A percentile compares a stretch with the other conserved stretches of the same genome.
Conservation (phyloP, 2,888 invertebrate species). For the Caenorhabditis sp. region DNA sequence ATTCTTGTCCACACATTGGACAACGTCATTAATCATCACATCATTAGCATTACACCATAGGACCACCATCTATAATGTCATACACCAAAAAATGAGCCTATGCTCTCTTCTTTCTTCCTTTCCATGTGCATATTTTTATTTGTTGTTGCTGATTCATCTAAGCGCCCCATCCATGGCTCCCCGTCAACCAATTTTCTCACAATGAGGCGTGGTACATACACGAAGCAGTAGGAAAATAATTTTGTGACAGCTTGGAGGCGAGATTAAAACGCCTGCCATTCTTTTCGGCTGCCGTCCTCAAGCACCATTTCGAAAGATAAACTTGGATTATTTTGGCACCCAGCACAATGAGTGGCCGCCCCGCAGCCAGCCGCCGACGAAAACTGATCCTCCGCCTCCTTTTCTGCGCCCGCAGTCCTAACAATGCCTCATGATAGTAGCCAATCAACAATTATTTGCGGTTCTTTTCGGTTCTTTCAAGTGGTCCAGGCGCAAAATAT, state of each 20-base stretch:
- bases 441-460: conserved; percentile 58
- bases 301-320: conserved; percentile 64
- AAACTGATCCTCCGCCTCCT: conserved; percentile 53
- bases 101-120: neutral
- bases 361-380: conserved; percentile 37
- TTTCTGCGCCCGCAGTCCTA: conserved; percentile 19
- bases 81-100: neutral
- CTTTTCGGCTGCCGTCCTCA: conserved; percentile 27
- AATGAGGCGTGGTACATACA: conserved; percentile 27
- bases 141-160: conserved; percentile 48
- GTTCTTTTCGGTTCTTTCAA: conserved; percentile 38
- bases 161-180: neutral
- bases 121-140: conserved; percentile 32
- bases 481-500: conserved; percentile 13
- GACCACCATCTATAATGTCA: neutral
- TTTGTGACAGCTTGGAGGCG: conserved; percentile 60
- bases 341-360: conserved; percentile 55
- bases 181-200: conserved; percentile 47
- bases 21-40: neutral
- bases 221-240: conserved; percentile 28
- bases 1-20: neutral
- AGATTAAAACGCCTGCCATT: conserved; percentile 56
- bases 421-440: conserved; percentile 43
- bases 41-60: neutral
- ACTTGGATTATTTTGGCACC: conserved; percentile 65